Base-by-base conservation (phyloP, 2,113 vertebrate genomes). In the Protomyctophum bolini region DNA sequence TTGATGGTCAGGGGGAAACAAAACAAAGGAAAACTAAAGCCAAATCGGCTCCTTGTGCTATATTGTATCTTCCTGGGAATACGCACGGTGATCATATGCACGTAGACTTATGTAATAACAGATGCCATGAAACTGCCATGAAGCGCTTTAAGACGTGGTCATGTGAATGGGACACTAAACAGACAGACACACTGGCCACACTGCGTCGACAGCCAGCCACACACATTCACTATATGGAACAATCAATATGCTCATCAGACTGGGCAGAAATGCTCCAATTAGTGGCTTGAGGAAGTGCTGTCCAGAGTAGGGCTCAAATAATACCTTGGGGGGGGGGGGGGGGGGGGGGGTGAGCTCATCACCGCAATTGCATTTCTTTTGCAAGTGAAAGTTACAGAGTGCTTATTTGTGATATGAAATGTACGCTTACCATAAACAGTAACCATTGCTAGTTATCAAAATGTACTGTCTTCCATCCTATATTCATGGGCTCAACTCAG, bases 231-330 rank as follows among this genome's bases (percentile, higher is more conserved):
- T 71, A 71, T 71, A 71, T 48, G 49, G 63, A 73, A 46, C 47
- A 78, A 89, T 86, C 77, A 73, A 86, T 86, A 68, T 49, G 62
- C 63, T 83, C 77, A 62, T 86, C 77, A 81, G 70, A 72, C 64
- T 60, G 68, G 76, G 80, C 59, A 75, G 46, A 83, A 61, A 71
- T 21, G 61, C 65, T 82, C 55, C 81, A 87, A 84, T 87, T 81
- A 76, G 82, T 56, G 63, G 70, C 57, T 77, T 75, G 76, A 83
- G 63, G 48, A n/a, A 57, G 70, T 58, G 76, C 70, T 75, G 61
- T 45, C 56, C 50, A 54, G 50, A 65, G 80, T 66, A 67, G 33
- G 33, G 57, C 46, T 61, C 1, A 14, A n/a, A 65, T 21, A 21
- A 14, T 48, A 52, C 29, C 47, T 41, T 41, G 33, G 21, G 33